Percentiles rank a stretch among this genome's conserved stretches.
Conservation (phyloP, 2,113 vertebrate genomes). For the Pelobates fuscus region DNA sequence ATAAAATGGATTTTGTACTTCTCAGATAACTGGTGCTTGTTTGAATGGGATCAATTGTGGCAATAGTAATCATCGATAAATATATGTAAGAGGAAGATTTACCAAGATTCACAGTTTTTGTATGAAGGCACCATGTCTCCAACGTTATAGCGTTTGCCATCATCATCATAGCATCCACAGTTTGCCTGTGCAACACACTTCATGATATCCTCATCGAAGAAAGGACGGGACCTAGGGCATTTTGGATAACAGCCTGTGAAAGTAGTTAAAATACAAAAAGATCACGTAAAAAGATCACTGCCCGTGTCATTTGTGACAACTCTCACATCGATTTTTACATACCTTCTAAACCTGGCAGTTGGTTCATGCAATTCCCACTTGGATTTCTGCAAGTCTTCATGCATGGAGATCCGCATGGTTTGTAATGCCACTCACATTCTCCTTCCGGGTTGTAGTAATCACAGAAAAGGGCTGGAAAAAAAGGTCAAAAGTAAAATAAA, state of each 20-base stretch:
- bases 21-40: too few relatives aligned
- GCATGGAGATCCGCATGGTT: constrained; percentile 68
- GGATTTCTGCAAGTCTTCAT: constrained; percentile 72
- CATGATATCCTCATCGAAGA: constrained; percentile 84
- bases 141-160: constrained; percentile 64
- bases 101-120: constrained; percentile 81
- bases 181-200: constrained; percentile 72
- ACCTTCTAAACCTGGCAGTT: constrained; percentile 70
- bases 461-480: constrained; percentile 66
- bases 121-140: constrained; percentile 64
- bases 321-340: constrained; percentile 67
- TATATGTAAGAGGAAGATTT: constrained; percentile 17
- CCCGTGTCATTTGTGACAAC: constrained; percentile 9
- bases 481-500: not conserved
- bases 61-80: too few relatives aligned
- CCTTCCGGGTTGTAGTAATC: constrained; percentile 68
- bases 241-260: constrained; percentile 84
- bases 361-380: constrained; percentile 64
- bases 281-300: too few relatives aligned
- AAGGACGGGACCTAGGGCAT: constrained; percentile 77
- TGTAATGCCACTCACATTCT: constrained; percentile 71
- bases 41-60: too few relatives aligned
- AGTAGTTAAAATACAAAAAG: not conserved
- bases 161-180: constrained; percentile 68
- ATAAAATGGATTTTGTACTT: too few relatives aligned